These are phyloP conservation scores for Chloroclysta siterata DNA, from an alignment of 2,888 invertebrate genomes.

Conservation along the genomic window DNA sequence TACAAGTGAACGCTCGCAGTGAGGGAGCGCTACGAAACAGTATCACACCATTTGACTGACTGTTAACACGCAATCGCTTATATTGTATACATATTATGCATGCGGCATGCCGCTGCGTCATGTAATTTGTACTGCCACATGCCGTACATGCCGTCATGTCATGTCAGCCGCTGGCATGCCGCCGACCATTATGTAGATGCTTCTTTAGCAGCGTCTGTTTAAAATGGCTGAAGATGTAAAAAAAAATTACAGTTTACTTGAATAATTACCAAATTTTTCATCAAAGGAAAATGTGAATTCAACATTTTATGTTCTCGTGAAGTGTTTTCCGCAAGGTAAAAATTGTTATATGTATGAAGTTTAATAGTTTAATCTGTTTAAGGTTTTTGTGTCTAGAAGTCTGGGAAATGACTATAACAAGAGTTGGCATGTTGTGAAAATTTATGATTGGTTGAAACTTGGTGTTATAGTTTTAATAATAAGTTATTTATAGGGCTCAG, in stretches of 20 bases:
- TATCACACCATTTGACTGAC: neutral
- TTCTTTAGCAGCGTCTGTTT: too few relatives aligned
- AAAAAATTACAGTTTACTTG: too few relatives aligned
- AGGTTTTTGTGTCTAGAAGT: slow-evolving; percentile 52
- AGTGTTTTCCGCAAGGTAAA: neutral
- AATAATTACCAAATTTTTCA: too few relatives aligned
- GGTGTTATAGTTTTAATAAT: slow-evolving; percentile 47
- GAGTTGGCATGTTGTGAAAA: slow-evolving; percentile 53
- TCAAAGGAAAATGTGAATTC: neutral
- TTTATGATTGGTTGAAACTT: slow-evolving; percentile 58
- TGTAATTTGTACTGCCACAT: too few relatives aligned
- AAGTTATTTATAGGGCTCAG: slow-evolving; percentile 34
- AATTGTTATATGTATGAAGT: slow-evolving; percentile 6
- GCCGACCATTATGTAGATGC: too few relatives aligned
- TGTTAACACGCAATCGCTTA: too few relatives aligned
- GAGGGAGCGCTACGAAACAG: neutral
- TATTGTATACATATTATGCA: too few relatives aligned
- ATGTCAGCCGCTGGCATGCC: too few relatives aligned
- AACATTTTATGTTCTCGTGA: neutral
- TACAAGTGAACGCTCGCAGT: neutral
- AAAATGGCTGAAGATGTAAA: neutral
- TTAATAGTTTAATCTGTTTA: slow-evolving; percentile 20
- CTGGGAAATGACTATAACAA: slow-evolving; percentile 48
- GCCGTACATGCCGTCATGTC: too few relatives aligned
- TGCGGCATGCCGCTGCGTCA: too few relatives aligned